phyloP scores from a whole-genome alignment of 2,797 vertebrate species.

The Threskiornis aethiopicus region DNA sequence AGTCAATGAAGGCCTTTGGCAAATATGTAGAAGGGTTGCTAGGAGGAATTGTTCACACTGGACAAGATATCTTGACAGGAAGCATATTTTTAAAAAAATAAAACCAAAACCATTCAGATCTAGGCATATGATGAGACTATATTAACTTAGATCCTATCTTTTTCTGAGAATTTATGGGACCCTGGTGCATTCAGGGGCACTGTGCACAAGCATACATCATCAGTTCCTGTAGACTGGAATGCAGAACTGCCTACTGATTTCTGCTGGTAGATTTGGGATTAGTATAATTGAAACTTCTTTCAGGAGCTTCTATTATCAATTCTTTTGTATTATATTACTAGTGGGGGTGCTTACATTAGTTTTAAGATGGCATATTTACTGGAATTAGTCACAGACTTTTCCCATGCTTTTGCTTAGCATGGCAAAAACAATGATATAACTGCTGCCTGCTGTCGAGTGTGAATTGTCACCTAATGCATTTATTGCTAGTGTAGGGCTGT shows the following conservation, averaged over 20 bases:
- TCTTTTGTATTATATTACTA: neutral
- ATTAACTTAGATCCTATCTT: neutral
- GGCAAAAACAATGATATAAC: neutral
- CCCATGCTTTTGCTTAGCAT: neutral
- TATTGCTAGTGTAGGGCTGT: neutral
- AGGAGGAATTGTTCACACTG: neutral
- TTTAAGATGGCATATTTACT: neutral
- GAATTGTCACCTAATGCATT: neutral
- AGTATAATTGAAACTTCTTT: neutral
- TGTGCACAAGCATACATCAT: rapidly evolving
- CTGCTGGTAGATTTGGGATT: neutral
- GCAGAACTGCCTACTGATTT: neutral
- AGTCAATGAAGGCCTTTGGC: neutral
- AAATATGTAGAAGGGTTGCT: neutral
- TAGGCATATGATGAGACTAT: neutral
- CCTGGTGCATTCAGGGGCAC: neutral
- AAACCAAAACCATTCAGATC: neutral
- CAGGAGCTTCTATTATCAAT: neutral
- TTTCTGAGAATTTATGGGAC: neutral
- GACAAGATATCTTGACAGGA: neutral
- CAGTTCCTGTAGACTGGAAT: neutral
- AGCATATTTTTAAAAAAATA: neutral
- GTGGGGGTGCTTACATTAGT: neutral
- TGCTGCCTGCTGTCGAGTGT: neutral
- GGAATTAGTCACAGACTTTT: neutral